A percentile compares a stretch with the other conserved stretches of the same genome.
These are phyloP conservation scores for Pseudochirops corinnae DNA, from an alignment of 2,797 vertebrate species.

Conservation along the genomic window DNA sequence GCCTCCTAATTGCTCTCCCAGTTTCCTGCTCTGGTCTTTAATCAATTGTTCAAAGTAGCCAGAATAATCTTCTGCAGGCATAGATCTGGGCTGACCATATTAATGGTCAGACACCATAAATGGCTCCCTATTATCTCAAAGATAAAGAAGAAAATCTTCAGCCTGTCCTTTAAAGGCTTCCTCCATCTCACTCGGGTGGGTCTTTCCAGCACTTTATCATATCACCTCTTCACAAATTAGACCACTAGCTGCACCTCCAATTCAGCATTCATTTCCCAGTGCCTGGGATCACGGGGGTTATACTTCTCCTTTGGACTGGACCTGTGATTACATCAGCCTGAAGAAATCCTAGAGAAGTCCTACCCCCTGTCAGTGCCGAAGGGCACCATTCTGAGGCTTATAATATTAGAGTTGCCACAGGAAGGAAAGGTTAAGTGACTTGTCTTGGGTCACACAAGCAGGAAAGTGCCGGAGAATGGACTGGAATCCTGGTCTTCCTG, in stretches of 20 bases:
- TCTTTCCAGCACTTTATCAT: background rate
- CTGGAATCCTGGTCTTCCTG: background rate
- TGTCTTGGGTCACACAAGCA: background rate
- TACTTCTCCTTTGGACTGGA: background rate
- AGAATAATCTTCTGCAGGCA: background rate
- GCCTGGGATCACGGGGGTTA: background rate
- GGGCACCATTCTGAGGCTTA: background rate
- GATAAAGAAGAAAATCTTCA: background rate
- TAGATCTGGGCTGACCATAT: background rate
- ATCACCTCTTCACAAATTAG: background rate
- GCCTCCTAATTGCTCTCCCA: background rate
- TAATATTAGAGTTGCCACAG: background rate
- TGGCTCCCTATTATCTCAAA: background rate
- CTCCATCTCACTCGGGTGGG: background rate
- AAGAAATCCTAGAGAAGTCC: background rate
- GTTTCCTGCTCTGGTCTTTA: background rate
- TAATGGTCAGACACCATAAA: background rate
- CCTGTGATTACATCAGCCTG: background rate
- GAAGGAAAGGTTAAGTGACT: background rate
- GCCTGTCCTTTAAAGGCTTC: background rate
- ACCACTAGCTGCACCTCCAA: background rate
- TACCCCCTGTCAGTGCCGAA: background rate
- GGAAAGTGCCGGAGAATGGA: background rate
- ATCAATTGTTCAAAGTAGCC: background rate
- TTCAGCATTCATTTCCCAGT: background rate